phyloP scores from a whole-genome alignment of 1,140 invertebrate genomes.

The Drosophila jambulina region DNA sequence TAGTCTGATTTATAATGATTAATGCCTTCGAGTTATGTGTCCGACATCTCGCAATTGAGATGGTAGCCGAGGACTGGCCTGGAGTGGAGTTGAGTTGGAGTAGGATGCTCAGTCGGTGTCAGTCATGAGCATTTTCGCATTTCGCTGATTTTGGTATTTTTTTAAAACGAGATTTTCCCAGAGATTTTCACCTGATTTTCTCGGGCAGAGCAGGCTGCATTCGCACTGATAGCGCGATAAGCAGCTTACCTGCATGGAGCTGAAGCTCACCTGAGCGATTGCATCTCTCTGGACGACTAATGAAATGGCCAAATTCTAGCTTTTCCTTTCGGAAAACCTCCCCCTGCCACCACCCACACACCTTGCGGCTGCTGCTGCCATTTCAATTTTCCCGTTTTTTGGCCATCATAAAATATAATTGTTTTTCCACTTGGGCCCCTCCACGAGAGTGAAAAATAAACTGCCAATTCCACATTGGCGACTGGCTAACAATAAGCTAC shows the following conservation, averaged over 20 bases:
- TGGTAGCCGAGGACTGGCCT: neutral
- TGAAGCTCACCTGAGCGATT: slow-evolving; percentile 41
- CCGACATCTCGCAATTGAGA: slow-evolving; percentile 59
- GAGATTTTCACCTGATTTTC: neutral
- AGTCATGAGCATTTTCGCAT: slow-evolving; percentile 20
- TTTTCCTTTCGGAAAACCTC: neutral
- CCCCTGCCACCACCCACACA: neutral
- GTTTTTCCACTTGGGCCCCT: slow-evolving; percentile 56
- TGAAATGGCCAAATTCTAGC: slow-evolving; percentile 47
- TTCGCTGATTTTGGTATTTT: slow-evolving; percentile 39
- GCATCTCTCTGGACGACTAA: slow-evolving; percentile 39
- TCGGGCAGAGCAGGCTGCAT: slow-evolving; percentile 25
- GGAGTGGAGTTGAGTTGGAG: neutral
- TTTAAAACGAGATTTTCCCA: neutral
- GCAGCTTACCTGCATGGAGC: slow-evolving; percentile 44
- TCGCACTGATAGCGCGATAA: slow-evolving; percentile 51
- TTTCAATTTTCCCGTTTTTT: slow-evolving; percentile 60
- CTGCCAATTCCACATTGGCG: slow-evolving; percentile 76
- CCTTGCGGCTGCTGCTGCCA: slow-evolving; percentile 39
- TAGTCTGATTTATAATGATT: slow-evolving; percentile 80
- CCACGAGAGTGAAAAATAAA: slow-evolving; percentile 75
- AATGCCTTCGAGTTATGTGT: slow-evolving; percentile 68
- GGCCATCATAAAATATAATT: slow-evolving; percentile 79
- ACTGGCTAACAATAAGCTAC: slow-evolving; percentile 77
- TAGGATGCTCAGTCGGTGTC: neutral